Percentiles rank a stretch among this genome's conserved stretches.
phyloP scores from a whole-genome alignment of 2,797 vertebrate genomes.

The Miichthys miiuy region DNA sequence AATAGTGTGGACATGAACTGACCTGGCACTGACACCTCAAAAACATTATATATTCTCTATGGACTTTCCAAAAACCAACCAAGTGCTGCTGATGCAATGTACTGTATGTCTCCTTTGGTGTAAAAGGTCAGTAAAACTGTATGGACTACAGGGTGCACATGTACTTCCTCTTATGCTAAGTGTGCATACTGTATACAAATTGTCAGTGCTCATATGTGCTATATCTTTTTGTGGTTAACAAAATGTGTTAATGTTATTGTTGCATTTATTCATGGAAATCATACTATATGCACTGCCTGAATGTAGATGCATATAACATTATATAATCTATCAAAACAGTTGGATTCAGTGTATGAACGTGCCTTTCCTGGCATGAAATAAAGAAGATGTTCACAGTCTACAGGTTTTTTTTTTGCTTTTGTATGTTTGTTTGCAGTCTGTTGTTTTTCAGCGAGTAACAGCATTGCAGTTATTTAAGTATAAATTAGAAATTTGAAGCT shows the following conservation, averaged over 20 bases:
- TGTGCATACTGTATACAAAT: constrained; percentile 71
- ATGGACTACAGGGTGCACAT: constrained; percentile 80
- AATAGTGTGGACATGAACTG: constrained; percentile 41
- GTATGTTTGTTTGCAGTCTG: neutral
- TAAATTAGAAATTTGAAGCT: neutral
- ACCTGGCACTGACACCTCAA: constrained; percentile 40
- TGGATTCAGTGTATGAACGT: constrained; percentile 78
- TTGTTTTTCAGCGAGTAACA: neutral
- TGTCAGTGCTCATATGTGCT: constrained; percentile 80
- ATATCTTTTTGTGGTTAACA: constrained; percentile 81
- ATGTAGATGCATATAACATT: constrained; percentile 83
- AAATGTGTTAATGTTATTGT: constrained; percentile 81
- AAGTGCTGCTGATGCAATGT: constrained; percentile 80
- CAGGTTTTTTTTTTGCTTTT: constrained; percentile 18
- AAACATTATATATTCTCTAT: constrained; percentile 55
- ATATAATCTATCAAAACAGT: constrained; percentile 73
- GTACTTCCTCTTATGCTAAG: constrained; percentile 76
- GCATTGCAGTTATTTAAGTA: neutral
- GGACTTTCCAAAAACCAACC: constrained; percentile 72
- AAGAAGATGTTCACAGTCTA: constrained; percentile 76
- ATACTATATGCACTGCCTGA: constrained; percentile 82
- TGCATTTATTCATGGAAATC: constrained; percentile 81
- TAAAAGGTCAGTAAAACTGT: constrained; percentile 73
- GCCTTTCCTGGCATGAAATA: constrained; percentile 81
- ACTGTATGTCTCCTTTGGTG: constrained; percentile 72